Evolutionary conservation across 2,797 vertebrate species (phyloP), one percentile per base, ranked within the genome.

Genomic region (Sebastes hopkinsi): DNA sequence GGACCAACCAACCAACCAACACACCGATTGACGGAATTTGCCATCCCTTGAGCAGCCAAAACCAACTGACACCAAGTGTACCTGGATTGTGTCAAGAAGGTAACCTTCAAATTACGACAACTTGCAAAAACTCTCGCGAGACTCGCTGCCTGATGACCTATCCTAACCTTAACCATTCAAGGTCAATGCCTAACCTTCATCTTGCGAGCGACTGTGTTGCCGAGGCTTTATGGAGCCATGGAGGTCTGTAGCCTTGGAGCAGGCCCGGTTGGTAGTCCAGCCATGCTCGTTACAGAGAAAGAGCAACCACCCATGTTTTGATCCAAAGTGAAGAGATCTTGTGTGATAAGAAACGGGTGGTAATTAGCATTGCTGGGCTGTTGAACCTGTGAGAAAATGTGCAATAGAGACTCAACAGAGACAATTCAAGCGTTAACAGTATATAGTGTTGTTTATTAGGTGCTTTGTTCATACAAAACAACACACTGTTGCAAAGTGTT

Each of bases 391-490:
- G 16, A 64, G 16, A 27, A 67, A 61, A 80, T 50, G 50, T 67
- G 32, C 55, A 85, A 69, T 14, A 62, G 52, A 86, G 52, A 85
- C n/a, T 73, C 52, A 81, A 50, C 29, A 82, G 32, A 88, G 65
- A 87, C 80, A 86, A 56, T 78, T 86, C 32, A 84, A 82, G 38
- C 27, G 11, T 75, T 62, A 86, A 82, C 79, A 89, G 73, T 71
- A 67, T n/a, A 68, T 11, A 62, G 69, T 84, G 84, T 73, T 86
- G 80, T 91, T 94, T 91, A 93, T 91, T 90, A 30, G 67, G 59
- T 80, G 73, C 72, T 90, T 90, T 83, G 79, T 87, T 88, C 67
- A 91, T 87, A 92, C 84, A 93, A 94, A 94, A 91, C 83, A 91
- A 79, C 56, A 87, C 66, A 85, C 70, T 82, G 30, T 87, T 88